Conservation (phyloP, 1,140 invertebrate genomes). For the Geopemphigus sp. region DNA sequence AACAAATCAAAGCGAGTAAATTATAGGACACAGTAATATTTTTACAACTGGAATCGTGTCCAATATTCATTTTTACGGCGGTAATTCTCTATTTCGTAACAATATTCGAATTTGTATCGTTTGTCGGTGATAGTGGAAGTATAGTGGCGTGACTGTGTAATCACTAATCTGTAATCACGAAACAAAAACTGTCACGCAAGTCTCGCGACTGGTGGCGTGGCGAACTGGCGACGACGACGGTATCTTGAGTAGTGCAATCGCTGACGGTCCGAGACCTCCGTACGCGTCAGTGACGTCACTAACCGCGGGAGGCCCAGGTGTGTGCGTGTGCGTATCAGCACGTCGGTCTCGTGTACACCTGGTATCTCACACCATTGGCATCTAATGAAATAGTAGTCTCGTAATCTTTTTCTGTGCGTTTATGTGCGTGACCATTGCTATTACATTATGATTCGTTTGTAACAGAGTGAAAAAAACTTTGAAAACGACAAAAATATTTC, state of each 20-base stretch:
- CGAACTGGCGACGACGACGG: neutral
- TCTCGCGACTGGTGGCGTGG: neutral
- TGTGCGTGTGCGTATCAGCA: slow-evolving; percentile 37
- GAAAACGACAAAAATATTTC: too few species aligned
- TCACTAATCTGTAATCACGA: too few species aligned
- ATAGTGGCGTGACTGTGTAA: too few species aligned
- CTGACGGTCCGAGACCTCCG: neutral
- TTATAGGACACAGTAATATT: too few species aligned
- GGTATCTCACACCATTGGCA: slow-evolving; percentile 38
- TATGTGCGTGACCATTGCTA: slow-evolving; percentile 16
- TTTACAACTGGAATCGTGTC: too few species aligned
- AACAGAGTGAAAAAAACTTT: neutral
- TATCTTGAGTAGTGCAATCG: slow-evolving; percentile 2
- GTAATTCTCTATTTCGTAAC: too few species aligned
- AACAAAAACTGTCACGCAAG: too few species aligned
- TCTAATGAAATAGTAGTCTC: slow-evolving; percentile 42
- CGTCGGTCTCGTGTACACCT: slow-evolving; percentile 18
- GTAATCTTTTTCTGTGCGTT: slow-evolving; percentile 45
- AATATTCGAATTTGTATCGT: too few species aligned
- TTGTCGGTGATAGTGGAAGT: too few species aligned
- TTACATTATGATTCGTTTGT: slow-evolving; percentile 42
- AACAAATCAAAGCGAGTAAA: too few species aligned
- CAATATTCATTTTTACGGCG: too few species aligned
- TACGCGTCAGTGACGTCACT: slow-evolving; percentile 36
- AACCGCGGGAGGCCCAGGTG: slow-evolving; percentile 26